Conservation (phyloP, 2,797 vertebrate species). For the Anableps anableps region DNA sequence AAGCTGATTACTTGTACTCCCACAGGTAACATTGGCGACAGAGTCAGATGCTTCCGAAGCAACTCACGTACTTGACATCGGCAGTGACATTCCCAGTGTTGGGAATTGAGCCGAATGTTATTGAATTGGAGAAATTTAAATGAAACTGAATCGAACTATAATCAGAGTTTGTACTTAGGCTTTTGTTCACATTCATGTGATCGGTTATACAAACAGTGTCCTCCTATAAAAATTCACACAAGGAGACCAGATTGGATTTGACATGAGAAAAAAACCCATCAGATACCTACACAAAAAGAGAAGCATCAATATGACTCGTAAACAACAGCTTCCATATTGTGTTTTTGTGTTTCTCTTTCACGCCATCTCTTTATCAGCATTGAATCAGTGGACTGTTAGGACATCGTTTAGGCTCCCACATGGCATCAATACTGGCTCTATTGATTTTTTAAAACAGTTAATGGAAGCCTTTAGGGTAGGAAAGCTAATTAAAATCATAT, state of each 20-base stretch:
- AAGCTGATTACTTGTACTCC: conserved; percentile 51
- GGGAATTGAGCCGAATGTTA: conserved; percentile 12
- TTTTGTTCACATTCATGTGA: conserved; percentile 8
- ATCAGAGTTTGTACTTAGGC: conserved; percentile 23
- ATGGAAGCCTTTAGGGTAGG: conserved; percentile 83
- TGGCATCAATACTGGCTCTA: conserved; percentile 76
- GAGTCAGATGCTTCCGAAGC: conserved; percentile 23
- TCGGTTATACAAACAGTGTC: conserved; percentile 17
- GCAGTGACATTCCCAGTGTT: background rate
- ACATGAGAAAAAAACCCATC: conserved; percentile 40
- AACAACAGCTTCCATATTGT: conserved; percentile 52
- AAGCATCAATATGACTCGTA: conserved; percentile 56
- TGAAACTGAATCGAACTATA: conserved; percentile 25
- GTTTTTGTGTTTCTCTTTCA: conserved; percentile 20
- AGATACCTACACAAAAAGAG: conserved; percentile 28
- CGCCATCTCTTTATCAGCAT: conserved; percentile 62
- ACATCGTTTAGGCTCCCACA: conserved; percentile 75
- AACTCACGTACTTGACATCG: conserved; percentile 1
- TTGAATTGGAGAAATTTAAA: conserved; percentile 34
- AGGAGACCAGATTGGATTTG: conserved; percentile 26
- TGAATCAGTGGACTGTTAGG: conserved; percentile 72
- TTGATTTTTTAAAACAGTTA: conserved; percentile 84
- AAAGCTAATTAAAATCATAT: conserved; percentile 86
- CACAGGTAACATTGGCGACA: conserved; percentile 24
- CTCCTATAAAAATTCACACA: conserved; percentile 12